Percentiles rank a stretch among this genome's conserved stretches.
These are phyloP conservation scores for Lasioglossum baleicum DNA, from an alignment of 1,140 invertebrate genomes.

Conservation along the genomic window DNA sequence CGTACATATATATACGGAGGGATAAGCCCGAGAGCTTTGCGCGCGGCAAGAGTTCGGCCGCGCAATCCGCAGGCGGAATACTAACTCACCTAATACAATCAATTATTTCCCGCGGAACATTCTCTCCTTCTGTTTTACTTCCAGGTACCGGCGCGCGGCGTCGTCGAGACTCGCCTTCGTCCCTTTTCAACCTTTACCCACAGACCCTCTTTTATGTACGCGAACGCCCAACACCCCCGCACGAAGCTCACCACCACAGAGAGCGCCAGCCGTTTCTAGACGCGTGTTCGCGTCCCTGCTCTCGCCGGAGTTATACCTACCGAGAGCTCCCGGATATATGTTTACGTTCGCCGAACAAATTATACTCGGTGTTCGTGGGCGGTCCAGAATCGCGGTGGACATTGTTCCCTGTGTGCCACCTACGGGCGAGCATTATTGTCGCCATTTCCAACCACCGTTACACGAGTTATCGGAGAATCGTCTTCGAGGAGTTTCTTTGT, in stretches of 20 bases:
- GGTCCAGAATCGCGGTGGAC: background rate
- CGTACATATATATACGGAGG: no score
- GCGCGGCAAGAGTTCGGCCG: conserved; percentile 61
- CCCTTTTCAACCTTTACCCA: conserved; percentile 49
- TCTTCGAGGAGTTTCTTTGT: no score
- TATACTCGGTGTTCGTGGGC: background rate
- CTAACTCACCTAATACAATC: conserved; percentile 79
- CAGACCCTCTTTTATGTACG: conserved; percentile 24
- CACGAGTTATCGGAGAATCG: no score
- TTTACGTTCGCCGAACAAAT: conserved; percentile 16
- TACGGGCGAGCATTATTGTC: no score
- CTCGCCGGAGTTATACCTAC: conserved; percentile 8
- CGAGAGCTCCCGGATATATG: background rate
- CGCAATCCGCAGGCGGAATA: conserved; percentile 74
- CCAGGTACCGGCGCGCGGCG: conserved; percentile 53
- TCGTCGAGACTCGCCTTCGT: conserved; percentile 53
- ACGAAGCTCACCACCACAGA: background rate
- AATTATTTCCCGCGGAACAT: conserved; percentile 76
- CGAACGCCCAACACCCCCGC: conserved; percentile 17
- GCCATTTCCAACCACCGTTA: no score
- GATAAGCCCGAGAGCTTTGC: conserved; percentile 53
- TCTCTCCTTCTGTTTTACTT: conserved; percentile 74
- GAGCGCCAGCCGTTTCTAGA: background rate
- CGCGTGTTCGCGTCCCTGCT: background rate
- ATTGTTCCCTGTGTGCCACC: background rate